These are phyloP conservation scores for Falco novaeseelandiae DNA, from an alignment of 2,797 vertebrate genomes.

Conservation along the genomic window DNA sequence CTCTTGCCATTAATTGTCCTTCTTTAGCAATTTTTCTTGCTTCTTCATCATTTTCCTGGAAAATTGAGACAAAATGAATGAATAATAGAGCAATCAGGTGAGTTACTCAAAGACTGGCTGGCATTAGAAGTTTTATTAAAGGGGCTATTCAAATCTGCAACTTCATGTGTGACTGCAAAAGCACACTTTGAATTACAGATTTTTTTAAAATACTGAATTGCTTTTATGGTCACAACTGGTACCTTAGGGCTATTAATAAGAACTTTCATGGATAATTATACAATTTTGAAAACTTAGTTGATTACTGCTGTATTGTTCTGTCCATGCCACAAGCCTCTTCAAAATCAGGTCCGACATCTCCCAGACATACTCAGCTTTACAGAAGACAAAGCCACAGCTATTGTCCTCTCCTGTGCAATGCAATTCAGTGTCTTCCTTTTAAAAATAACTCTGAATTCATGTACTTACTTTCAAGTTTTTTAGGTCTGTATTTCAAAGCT, in stretches of 20 bases:
- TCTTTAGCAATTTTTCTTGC: slow-evolving; percentile 79
- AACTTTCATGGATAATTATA: background rate
- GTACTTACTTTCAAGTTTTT: background rate
- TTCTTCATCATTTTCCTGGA: slow-evolving; percentile 83
- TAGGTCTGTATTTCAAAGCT: background rate
- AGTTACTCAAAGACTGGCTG: background rate
- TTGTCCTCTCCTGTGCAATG: background rate
- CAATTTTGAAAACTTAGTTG: background rate
- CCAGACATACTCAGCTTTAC: background rate
- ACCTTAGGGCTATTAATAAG: background rate
- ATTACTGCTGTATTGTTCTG: background rate
- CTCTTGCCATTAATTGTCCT: slow-evolving; percentile 81
- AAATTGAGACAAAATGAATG: background rate
- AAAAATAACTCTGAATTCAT: background rate
- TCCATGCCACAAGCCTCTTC: background rate
- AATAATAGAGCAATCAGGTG: background rate
- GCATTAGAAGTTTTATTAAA: background rate
- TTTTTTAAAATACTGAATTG: background rate
- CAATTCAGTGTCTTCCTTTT: background rate
- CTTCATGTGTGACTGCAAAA: background rate
- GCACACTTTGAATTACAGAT: background rate
- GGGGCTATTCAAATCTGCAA: background rate
- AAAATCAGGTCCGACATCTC: background rate
- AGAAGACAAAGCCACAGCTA: background rate
- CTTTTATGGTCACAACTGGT: background rate